Conservation (phyloP, 1,140 invertebrate genomes). For the Chironomus striatipennis region DNA sequence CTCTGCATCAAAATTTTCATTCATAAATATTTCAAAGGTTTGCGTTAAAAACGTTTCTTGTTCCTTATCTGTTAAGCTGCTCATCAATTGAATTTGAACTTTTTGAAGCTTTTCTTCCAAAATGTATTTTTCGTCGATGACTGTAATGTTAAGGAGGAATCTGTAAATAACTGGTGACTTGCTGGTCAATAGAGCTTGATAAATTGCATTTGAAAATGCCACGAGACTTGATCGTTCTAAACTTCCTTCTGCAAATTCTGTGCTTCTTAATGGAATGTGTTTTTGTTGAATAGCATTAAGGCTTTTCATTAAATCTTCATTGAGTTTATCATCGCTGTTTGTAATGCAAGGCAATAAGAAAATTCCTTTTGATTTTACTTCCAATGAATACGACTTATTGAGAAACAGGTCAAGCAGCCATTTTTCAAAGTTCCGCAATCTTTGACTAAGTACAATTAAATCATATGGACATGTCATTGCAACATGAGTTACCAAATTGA, state of each 20-base stretch:
- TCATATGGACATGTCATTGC: conserved; percentile 17
- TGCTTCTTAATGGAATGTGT: conserved; percentile 25
- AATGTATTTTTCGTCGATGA: conserved; percentile 24
- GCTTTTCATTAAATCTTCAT: conserved; percentile 4
- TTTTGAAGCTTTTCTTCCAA: conserved; percentile 24
- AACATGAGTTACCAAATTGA: background rate
- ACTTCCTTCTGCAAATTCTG: conserved; percentile 25
- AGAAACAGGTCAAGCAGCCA: background rate
- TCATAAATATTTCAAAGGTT: conserved; percentile 19
- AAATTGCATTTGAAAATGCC: conserved; percentile 1
- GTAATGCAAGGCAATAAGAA: conserved; percentile 24
- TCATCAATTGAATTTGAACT: background rate
- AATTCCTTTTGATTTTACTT: conserved; percentile 23
- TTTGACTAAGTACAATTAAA: background rate
- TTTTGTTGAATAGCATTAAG: conserved; percentile 20
- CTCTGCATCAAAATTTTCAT: background rate
- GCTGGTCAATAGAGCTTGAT: conserved; percentile 17
- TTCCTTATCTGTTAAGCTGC: background rate
- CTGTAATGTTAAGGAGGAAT: conserved; percentile 24
- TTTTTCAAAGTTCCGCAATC: background rate
- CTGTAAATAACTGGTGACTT: conserved; percentile 25
- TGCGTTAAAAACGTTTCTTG: background rate
- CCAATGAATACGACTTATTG: conserved; percentile 6
- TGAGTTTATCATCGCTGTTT: background rate
- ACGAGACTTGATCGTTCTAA: conserved; percentile 18